phyloP scores from a whole-genome alignment of 2,888 invertebrate genomes.

The Carpatolechia fugitivella region DNA sequence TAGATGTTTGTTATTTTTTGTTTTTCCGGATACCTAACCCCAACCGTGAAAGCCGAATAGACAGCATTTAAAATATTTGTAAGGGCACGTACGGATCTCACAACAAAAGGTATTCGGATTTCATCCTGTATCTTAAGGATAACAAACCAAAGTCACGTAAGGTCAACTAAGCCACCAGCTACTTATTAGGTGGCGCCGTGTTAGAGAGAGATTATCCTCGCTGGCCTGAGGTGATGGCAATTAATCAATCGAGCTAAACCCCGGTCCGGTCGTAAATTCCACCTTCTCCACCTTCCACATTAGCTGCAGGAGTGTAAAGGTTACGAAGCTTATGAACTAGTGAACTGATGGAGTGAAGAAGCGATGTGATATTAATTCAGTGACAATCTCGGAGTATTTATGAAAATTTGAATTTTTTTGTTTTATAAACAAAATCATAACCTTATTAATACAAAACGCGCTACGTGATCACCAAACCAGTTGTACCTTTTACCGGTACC shows the following conservation, averaged over 20 bases:
- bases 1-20: too few species aligned
- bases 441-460: too few species aligned
- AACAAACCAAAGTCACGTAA: slow-evolving; percentile 2
- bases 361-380: neutral
- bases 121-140: neutral
- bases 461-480: too few species aligned
- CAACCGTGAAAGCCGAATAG: too few species aligned
- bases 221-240: slow-evolving; percentile 8
- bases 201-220: slow-evolving; percentile 3
- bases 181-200: neutral
- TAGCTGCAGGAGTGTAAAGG: neutral
- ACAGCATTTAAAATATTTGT: too few species aligned
- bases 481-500: too few species aligned
- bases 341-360: neutral
- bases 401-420: too few species aligned
- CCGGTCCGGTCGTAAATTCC: slow-evolving; percentile 3
- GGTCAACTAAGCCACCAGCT: slow-evolving; percentile 5
- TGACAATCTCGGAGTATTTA: too few species aligned
- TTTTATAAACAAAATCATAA: too few species aligned
- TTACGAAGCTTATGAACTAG: neutral
- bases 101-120: too few species aligned
- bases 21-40: too few species aligned
- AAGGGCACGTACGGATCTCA: too few species aligned
- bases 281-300: slow-evolving; percentile 7
- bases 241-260: slow-evolving; percentile 6